phyloP scores from a whole-genome alignment of 2,888 invertebrate genomes.

The Meiosimyza decipiens region DNA sequence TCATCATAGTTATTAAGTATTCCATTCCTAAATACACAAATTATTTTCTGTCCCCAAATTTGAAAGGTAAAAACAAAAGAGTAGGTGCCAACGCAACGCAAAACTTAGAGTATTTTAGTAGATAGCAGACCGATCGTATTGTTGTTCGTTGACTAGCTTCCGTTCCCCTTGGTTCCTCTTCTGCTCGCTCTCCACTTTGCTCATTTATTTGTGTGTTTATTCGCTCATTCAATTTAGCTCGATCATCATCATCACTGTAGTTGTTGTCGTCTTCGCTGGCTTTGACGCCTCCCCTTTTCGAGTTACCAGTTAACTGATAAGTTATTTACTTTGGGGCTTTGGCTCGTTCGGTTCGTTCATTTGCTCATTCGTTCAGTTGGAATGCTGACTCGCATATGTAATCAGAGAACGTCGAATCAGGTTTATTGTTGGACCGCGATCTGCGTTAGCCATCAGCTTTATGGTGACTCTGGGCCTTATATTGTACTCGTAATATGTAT shows the following conservation, averaged over 20 bases:
- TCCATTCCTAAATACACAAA: too few species aligned
- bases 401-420: constrained; percentile 41
- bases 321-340: constrained; percentile 56
- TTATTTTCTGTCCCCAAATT: too few species aligned
- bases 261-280: constrained; percentile 47
- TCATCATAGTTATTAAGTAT: too few species aligned
- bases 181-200: background rate
- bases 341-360: constrained; percentile 40
- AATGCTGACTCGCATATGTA: constrained; percentile 18
- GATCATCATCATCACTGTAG: constrained; percentile 35
- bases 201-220: constrained; percentile 46
- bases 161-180: background rate
- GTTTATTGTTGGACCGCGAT: constrained; percentile 36
- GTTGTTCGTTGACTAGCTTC: background rate
- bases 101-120: too few species aligned
- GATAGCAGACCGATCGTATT: too few species aligned
- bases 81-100: too few species aligned
- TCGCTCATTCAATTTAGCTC: constrained; percentile 44
- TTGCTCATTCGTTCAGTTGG: constrained; percentile 18
- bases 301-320: constrained; percentile 56
- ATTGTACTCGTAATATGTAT: constrained; percentile 30
- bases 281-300: constrained; percentile 60
- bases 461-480: background rate
- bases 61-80: too few species aligned
- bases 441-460: constrained; percentile 1